Percentiles rank a stretch among this genome's conserved stretches.
phyloP scores from a whole-genome alignment of 2,797 vertebrate genomes.

The Betta splendens region DNA sequence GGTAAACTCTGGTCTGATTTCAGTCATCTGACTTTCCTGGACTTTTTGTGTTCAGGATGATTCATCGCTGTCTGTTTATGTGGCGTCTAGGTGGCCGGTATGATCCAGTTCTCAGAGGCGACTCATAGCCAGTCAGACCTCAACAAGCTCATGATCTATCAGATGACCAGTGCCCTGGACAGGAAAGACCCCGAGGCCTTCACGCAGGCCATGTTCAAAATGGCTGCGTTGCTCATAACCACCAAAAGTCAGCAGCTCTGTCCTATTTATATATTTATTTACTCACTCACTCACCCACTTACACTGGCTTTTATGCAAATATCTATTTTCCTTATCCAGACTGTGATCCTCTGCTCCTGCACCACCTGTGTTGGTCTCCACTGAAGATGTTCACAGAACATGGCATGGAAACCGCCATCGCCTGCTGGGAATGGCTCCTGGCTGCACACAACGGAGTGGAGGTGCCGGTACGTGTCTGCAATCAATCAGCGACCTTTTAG shows the following conservation, averaged over 20 bases:
- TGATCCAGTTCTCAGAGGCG: slow-evolving; percentile 92
- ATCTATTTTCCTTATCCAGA: slow-evolving; percentile 75
- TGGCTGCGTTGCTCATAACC: slow-evolving; percentile 93
- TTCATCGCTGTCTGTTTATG: background rate
- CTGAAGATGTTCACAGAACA: slow-evolving; percentile 95
- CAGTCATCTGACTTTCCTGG: background rate
- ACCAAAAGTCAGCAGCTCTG: slow-evolving; percentile 83
- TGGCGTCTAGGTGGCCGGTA: slow-evolving; percentile 88
- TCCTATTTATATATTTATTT: background rate
- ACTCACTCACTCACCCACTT: no score
- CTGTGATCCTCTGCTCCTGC: slow-evolving; percentile 91
- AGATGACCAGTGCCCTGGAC: slow-evolving; percentile 87
- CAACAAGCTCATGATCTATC: slow-evolving; percentile 90
- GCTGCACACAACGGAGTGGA: slow-evolving; percentile 93
- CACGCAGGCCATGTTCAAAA: slow-evolving; percentile 95
- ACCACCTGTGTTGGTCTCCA: slow-evolving; percentile 96
- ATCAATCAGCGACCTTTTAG: background rate
- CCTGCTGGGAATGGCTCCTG: slow-evolving; percentile 98
- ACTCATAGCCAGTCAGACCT: slow-evolving; percentile 89
- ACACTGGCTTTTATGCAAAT: background rate
- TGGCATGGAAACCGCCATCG: slow-evolving; percentile 95
- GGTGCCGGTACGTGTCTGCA: slow-evolving; percentile 86
- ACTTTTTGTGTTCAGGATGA: background rate
- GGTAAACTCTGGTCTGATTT: slow-evolving; percentile 70
- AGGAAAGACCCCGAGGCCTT: slow-evolving; percentile 84